Conservation (phyloP, 1,140 invertebrate genomes). For the Pararge aegeria region DNA sequence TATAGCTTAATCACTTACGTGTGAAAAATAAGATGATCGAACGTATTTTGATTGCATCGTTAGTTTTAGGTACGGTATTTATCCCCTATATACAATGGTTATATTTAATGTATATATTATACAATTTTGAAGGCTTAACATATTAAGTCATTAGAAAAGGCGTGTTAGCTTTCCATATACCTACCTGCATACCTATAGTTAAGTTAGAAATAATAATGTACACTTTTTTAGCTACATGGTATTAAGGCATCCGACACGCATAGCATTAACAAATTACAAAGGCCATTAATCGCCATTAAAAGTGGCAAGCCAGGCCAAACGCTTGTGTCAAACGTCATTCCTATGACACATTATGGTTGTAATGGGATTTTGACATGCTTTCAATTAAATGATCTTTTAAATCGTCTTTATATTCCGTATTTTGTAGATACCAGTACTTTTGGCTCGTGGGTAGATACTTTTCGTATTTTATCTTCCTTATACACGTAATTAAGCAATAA, state of each 20-base stretch:
- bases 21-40: slow-evolving; percentile 42
- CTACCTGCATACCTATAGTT: not conserved
- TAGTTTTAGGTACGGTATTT: slow-evolving; percentile 28
- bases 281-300: slow-evolving; percentile 28
- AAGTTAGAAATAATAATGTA: slow-evolving; percentile 24
- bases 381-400: slow-evolving; percentile 34
- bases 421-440: slow-evolving; percentile 21
- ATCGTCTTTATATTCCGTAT: slow-evolving; percentile 11
- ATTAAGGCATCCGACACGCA: slow-evolving; percentile 25
- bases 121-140: slow-evolving; percentile 10
- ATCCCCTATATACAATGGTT: not conserved
- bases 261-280: slow-evolving; percentile 36
- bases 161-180: slow-evolving; percentile 9
- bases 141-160: slow-evolving; percentile 14
- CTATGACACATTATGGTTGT: slow-evolving; percentile 22
- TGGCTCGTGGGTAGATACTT: slow-evolving; percentile 31
- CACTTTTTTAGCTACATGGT: slow-evolving; percentile 14
- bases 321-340: slow-evolving; percentile 27
- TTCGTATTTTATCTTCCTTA: slow-evolving; percentile 44
- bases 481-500: slow-evolving; percentile 55
- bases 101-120: slow-evolving; percentile 11
- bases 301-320: slow-evolving; percentile 17
- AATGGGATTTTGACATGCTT: slow-evolving; percentile 27
- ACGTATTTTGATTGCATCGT: slow-evolving; percentile 28
- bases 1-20: slow-evolving; percentile 47